Percentiles rank a stretch among this genome's conserved stretches.
Conservation (phyloP, 2,797 vertebrate species). For the Channa striata region DNA sequence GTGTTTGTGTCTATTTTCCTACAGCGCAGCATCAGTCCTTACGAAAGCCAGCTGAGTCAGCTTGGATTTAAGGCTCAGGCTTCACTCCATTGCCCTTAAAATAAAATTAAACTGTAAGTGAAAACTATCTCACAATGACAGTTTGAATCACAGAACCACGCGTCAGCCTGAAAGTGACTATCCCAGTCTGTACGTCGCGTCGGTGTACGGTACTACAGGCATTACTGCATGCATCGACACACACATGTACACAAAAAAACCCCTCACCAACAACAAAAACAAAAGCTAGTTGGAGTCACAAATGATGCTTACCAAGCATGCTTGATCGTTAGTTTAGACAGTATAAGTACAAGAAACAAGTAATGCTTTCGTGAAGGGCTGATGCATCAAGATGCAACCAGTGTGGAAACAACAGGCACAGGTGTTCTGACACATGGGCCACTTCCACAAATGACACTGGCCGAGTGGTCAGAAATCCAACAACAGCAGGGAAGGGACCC, state of each 20-base stretch:
- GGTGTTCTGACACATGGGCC: not conserved
- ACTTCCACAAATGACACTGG: conserved; percentile 5
- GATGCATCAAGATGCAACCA: not conserved
- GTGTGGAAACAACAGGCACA: not conserved
- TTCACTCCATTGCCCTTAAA: conserved; percentile 42
- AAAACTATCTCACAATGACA: conserved; percentile 50
- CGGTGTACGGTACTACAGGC: not conserved
- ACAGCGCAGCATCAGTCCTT: conserved; percentile 17
- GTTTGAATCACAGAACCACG: conserved; percentile 6
- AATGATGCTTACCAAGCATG: not conserved
- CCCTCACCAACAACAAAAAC: not conserved
- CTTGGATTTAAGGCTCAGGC: conserved; percentile 51
- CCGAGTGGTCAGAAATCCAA: conserved; percentile 5
- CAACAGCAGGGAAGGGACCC: conserved; percentile 1
- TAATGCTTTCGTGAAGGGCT: not conserved
- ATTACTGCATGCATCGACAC: not conserved
- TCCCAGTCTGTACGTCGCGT: conserved; percentile 5
- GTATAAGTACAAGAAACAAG: too few species aligned
- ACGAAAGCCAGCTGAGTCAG: conserved; percentile 47
- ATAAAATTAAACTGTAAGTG: conserved; percentile 59
- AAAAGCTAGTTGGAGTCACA: not conserved
- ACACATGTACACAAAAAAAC: not conserved
- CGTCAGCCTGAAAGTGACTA: conserved; percentile 21
- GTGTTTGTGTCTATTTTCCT: conserved; percentile 43
- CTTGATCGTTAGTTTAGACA: too few species aligned